Conservation (phyloP, 1,140 invertebrate genomes). For the Popillia japonica region DNA sequence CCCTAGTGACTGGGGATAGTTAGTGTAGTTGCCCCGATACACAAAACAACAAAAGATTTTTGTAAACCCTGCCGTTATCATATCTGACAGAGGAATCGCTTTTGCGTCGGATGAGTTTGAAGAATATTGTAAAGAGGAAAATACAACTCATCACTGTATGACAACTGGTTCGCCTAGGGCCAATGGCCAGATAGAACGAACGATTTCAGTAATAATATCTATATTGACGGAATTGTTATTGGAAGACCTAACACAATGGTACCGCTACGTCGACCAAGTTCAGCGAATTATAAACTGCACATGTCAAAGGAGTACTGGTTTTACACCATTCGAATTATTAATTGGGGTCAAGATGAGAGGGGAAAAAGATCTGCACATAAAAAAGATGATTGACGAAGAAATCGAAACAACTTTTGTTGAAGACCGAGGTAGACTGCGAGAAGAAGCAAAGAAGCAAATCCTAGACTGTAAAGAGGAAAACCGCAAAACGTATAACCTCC, state of each 20-base stretch:
- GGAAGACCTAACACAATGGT: slow-evolving; percentile 52
- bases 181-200: slow-evolving; percentile 55
- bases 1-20: too few species aligned
- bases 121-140: slow-evolving; percentile 46
- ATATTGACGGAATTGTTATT: slow-evolving; percentile 50
- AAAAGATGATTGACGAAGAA: slow-evolving; percentile 45
- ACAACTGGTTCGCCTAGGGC: slow-evolving; percentile 50
- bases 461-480: slow-evolving; percentile 55
- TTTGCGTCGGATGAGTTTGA: slow-evolving; percentile 49
- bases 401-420: slow-evolving; percentile 39
- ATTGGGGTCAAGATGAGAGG: slow-evolving; percentile 51
- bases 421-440: slow-evolving; percentile 47
- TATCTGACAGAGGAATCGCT: slow-evolving; percentile 49
- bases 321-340: slow-evolving; percentile 57
- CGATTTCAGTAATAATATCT: slow-evolving; percentile 52
- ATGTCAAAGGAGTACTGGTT: slow-evolving; percentile 52
- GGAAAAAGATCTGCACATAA: slow-evolving; percentile 48
- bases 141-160: slow-evolving; percentile 45
- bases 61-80: too few species aligned
- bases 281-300: slow-evolving; percentile 56
- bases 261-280: slow-evolving; percentile 50
- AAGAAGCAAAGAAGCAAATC: slow-evolving; percentile 51
- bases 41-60: slow-evolving; percentile 35
- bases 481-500: slow-evolving; percentile 47
- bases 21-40: too few species aligned